phyloP scores from a whole-genome alignment of 2,113 vertebrate genomes.

The Microcebus lehilahytsara region DNA sequence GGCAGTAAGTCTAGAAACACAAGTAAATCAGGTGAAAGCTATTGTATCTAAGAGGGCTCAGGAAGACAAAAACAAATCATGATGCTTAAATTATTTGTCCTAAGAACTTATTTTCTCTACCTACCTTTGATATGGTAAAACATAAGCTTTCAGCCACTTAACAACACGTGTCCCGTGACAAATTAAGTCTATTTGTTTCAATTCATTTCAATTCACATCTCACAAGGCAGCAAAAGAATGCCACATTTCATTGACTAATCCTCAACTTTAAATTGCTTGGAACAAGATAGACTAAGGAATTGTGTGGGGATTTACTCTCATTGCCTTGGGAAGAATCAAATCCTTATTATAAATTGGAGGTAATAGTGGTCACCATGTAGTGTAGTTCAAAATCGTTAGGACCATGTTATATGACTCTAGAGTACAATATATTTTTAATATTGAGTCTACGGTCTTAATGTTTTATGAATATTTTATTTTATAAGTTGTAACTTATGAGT shows the following conservation, averaged over 20 bases:
- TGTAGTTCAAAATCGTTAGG: slow-evolving; percentile 52
- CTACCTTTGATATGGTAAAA: neutral
- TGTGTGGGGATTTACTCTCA: slow-evolving; percentile 55
- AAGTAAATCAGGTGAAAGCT: neutral
- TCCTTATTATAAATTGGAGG: slow-evolving; percentile 63
- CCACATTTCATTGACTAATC: slow-evolving; percentile 30
- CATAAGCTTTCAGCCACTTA: neutral
- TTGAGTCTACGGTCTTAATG: slow-evolving; percentile 56
- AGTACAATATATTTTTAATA: slow-evolving; percentile 70
- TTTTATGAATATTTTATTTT: slow-evolving; percentile 73
- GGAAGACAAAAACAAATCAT: neutral
- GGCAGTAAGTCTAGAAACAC: neutral
- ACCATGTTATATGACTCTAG: slow-evolving; percentile 63
- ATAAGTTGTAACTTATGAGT: slow-evolving; percentile 64
- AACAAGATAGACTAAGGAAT: slow-evolving; percentile 48
- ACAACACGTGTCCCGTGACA: neutral
- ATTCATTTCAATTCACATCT: neutral
- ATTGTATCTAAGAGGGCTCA: neutral
- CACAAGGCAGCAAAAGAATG: neutral
- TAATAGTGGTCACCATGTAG: slow-evolving; percentile 61
- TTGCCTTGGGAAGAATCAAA: slow-evolving; percentile 68
- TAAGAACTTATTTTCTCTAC: neutral
- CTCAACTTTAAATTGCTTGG: slow-evolving; percentile 39
- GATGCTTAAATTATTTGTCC: neutral
- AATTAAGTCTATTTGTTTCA: slow-evolving; percentile 43